Conservation (phyloP, 2,113 vertebrate species). For the Perca schrenkii region DNA sequence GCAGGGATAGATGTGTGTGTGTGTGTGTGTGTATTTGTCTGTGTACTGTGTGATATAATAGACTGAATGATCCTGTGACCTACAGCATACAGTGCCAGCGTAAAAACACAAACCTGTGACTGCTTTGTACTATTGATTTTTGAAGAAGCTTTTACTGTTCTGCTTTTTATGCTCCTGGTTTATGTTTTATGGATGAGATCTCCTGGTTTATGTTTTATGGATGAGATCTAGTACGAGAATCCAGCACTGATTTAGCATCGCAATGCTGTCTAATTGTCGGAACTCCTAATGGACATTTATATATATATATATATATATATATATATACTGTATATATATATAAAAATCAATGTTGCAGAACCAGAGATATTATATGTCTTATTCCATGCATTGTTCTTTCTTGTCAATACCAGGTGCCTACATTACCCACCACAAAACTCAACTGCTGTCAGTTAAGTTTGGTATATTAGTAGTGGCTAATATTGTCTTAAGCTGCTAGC, state of each 20-base stretch:
- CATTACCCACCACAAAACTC: neutral
- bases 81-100: conserved; percentile 35
- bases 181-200: conserved; percentile 41
- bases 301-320: no score
- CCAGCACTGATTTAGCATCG: neutral
- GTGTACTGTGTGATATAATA: conserved; percentile 59
- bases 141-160: conserved; percentile 18
- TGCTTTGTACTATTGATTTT: conserved; percentile 58
- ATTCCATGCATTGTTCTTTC: neutral
- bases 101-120: conserved; percentile 45
- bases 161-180: conserved; percentile 28
- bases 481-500: neutral
- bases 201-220: conserved; percentile 37
- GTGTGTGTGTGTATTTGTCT: conserved; percentile 40
- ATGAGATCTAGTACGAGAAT: neutral
- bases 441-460: neutral
- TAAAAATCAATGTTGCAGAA: neutral
- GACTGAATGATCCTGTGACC: conserved; percentile 64
- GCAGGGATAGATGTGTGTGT: conserved; percentile 44
- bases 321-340: no score
- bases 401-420: neutral
- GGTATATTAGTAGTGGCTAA: neutral
- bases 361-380: neutral
- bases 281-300: no score
- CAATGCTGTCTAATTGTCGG: neutral